These are phyloP conservation scores for Apoderus coryli DNA, from an alignment of 2,888 invertebrate species.

Conservation along the genomic window DNA sequence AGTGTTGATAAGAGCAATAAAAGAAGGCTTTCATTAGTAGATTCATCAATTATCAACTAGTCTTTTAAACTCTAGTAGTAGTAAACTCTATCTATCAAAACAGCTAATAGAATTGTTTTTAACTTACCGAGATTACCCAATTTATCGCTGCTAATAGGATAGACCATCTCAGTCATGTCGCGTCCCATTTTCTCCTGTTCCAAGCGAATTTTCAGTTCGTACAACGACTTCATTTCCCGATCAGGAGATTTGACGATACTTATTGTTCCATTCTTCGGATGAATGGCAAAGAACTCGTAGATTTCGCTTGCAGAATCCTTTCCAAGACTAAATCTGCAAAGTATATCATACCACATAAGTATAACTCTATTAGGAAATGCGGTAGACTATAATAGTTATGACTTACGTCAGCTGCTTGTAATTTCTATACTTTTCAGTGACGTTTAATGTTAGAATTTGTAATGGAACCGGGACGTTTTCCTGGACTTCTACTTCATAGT, in stretches of 20 bases:
- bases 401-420: conserved; percentile 50
- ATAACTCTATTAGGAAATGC: no score
- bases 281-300: conserved; percentile 70
- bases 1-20: no score
- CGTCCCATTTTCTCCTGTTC: conserved; percentile 43
- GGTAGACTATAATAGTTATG: no score
- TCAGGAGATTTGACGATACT: conserved; percentile 61
- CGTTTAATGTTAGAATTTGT: conserved; percentile 59
- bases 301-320: no score
- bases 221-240: conserved; percentile 51
- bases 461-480: conserved; percentile 68
- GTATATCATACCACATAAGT: no score
- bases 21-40: no score
- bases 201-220: conserved; percentile 42
- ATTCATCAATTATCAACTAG: no score
- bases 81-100: no score
- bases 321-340: no score
- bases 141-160: conserved; percentile 59
- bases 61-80: no score
- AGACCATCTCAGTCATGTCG: conserved; percentile 58
- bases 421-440: conserved; percentile 49
- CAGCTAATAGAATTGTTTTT: no score
- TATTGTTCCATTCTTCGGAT: conserved; percentile 60
- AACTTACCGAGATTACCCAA: conserved; percentile 49
- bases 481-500: conserved; percentile 69